A percentile compares a stretch with the other conserved stretches of the same genome.
Conservation (phyloP, 35 echinoderm and acorn worm species). For the Strongylocentrotus purpuratus region DNA sequence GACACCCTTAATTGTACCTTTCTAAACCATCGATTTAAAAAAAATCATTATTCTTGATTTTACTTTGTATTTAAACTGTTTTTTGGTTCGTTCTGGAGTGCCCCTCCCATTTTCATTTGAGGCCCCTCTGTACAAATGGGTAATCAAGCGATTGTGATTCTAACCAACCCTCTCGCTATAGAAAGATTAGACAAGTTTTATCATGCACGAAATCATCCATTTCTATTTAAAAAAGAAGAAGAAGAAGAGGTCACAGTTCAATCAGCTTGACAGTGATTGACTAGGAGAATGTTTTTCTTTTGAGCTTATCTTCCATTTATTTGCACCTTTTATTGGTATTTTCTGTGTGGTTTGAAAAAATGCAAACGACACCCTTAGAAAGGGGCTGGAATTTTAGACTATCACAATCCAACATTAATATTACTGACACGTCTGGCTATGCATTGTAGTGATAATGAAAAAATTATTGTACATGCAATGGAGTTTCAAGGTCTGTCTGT, state of each 20-base stretch:
- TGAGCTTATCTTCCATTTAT: not conserved
- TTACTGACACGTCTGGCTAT: not conserved
- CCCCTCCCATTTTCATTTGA: not conserved
- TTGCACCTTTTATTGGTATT: not conserved
- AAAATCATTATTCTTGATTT: no score
- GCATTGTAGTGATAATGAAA: not conserved
- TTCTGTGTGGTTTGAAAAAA: not conserved
- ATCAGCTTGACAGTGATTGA: not conserved
- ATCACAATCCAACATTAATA: not conserved
- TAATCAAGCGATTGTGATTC: not conserved
- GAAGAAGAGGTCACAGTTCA: not conserved
- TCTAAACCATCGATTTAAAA: no score
- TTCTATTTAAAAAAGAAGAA: not conserved
- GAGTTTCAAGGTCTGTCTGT: not conserved
- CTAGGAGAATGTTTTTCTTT: not conserved
- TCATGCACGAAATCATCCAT: not conserved
- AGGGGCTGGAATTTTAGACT: not conserved
- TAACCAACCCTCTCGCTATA: not conserved
- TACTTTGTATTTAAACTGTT: no score
- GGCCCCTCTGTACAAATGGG: not conserved
- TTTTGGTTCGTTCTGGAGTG: not conserved
- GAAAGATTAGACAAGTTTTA: not conserved
- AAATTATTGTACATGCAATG: not conserved
- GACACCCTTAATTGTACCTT: no score
- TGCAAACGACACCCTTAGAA: not conserved